These are phyloP conservation scores for Psilopogon haemacephalus DNA, from an alignment of 2,113 vertebrate species.

Conservation along the genomic window DNA sequence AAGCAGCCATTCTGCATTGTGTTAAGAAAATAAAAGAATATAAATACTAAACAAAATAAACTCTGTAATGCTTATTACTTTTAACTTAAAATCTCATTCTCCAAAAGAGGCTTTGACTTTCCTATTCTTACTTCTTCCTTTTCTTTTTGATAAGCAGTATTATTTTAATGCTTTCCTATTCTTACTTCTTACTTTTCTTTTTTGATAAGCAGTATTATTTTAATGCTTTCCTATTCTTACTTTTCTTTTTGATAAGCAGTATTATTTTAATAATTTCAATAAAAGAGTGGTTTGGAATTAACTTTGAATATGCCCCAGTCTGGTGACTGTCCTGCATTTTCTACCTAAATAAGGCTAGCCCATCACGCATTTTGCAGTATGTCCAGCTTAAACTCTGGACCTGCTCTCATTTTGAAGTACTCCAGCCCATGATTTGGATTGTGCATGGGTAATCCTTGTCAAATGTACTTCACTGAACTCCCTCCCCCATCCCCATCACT, in stretches of 20 bases:
- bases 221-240: not conserved
- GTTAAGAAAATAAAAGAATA: not conserved
- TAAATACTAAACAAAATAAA: not conserved
- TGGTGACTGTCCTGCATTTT: not conserved
- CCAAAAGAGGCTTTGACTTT: not conserved
- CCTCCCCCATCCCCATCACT: not conserved
- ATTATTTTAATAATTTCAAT: not conserved
- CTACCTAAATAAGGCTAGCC: not conserved
- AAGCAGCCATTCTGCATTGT: not conserved
- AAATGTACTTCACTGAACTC: not conserved
- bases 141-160: not conserved
- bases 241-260: not conserved
- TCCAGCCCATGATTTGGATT: not conserved
- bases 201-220: not conserved
- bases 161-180: not conserved
- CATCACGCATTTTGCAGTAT: too few species aligned
- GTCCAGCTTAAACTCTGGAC: not conserved
- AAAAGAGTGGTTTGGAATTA: not conserved
- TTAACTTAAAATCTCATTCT: not conserved
- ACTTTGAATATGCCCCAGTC: not conserved
- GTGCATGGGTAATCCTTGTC: not conserved
- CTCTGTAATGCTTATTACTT: not conserved
- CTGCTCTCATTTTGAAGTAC: not conserved
- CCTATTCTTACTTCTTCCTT: not conserved
- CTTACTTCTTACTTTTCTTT: not conserved